Conservation (phyloP, 2,797 vertebrate species). For the Platyrinchus mystaceus region DNA sequence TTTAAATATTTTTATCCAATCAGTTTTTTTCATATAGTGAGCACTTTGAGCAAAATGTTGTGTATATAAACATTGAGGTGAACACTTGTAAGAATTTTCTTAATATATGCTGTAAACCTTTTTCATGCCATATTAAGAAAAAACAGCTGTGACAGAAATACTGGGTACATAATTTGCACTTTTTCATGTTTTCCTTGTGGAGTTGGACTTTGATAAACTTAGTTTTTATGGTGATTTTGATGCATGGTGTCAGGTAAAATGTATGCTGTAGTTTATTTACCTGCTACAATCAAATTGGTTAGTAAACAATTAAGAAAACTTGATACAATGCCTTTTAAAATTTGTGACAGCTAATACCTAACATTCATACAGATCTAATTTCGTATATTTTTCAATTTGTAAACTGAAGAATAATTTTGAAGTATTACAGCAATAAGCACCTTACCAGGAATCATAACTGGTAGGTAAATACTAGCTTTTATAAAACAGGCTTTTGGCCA, state of each 20-base stretch:
- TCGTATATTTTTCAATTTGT: constrained; percentile 67
- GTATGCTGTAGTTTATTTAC: constrained; percentile 65
- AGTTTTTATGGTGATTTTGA: constrained; percentile 78
- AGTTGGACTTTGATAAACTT: constrained; percentile 78
- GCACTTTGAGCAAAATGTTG: constrained; percentile 77
- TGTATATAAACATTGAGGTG: constrained; percentile 71
- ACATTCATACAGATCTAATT: constrained; percentile 61
- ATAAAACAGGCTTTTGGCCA: constrained; percentile 57
- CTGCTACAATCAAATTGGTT: constrained; percentile 67
- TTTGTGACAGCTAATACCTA: constrained; percentile 67
- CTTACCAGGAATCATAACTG: constrained; percentile 37
- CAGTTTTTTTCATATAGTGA: constrained; percentile 74
- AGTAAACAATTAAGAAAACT: constrained; percentile 68
- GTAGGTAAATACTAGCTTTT: constrained; percentile 60
- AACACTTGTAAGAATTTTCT: constrained; percentile 72
- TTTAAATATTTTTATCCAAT: constrained; percentile 67
- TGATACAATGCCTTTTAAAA: constrained; percentile 71
- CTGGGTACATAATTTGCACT: constrained; percentile 77
- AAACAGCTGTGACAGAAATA: constrained; percentile 66
- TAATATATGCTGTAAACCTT: constrained; percentile 73
- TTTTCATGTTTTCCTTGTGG: constrained; percentile 73
- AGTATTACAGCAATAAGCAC: constrained; percentile 73
- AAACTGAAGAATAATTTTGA: constrained; percentile 64
- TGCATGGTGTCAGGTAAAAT: constrained; percentile 69
- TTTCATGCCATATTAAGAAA: constrained; percentile 69